Conservation (phyloP, 2,797 vertebrate species). For the Gobio occitaniae region DNA sequence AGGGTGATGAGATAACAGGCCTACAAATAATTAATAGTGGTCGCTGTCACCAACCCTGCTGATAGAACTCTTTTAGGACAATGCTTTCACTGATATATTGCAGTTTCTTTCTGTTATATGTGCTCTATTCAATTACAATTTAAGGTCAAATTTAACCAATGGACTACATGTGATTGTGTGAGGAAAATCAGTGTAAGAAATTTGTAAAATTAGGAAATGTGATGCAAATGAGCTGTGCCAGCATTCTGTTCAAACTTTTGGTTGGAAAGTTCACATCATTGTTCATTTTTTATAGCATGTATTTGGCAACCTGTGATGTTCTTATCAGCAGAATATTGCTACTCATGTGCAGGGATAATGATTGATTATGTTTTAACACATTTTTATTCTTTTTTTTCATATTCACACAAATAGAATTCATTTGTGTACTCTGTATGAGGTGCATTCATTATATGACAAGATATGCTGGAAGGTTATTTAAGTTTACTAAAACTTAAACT, state of each 20-base stretch:
- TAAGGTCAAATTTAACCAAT: neutral
- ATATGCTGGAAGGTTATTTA: neutral
- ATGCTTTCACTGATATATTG: neutral
- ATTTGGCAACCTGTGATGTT: neutral
- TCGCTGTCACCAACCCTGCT: neutral
- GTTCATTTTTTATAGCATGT: neutral
- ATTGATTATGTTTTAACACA: neutral
- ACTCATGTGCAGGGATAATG: neutral
- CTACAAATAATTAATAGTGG: constrained; percentile 19
- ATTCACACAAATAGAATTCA: neutral
- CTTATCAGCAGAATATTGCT: neutral
- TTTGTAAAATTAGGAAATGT: neutral
- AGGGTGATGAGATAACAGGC: constrained; percentile 44
- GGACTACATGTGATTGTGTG: neutral
- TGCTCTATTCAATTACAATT: neutral
- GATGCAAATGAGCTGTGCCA: neutral
- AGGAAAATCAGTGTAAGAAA: neutral
- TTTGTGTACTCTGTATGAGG: neutral
- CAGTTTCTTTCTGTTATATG: neutral
- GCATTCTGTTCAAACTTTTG: too few species aligned
- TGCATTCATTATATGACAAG: neutral
- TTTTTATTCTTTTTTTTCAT: neutral
- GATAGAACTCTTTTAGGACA: neutral
- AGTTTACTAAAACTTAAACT: neutral
- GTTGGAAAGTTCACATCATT: neutral